Base-by-base conservation (phyloP, 1,140 invertebrate genomes). In the Antheraea pernyi region DNA sequence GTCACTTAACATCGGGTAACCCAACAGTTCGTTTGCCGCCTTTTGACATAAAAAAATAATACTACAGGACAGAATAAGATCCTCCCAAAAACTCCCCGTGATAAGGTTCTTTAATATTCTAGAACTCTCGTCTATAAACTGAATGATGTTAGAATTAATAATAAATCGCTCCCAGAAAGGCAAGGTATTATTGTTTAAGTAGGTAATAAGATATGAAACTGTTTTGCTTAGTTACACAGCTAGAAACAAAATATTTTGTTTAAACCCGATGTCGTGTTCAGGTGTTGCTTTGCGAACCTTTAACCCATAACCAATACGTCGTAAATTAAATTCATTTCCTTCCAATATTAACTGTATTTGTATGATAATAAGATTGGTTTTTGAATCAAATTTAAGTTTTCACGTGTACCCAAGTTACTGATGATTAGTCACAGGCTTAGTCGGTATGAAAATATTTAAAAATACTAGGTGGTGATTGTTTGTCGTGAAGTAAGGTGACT, bases 341-440 rank as follows among this genome's bases (percentile, higher is more conserved):
- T 6, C 0, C 7, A 70, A 59, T 46, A 19, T 59, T 19, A 53
- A 10, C 68, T 69, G 61, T 69, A 69, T 53, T 7, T 4, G 30
- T 7, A 59, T 69, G 19, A 48, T 7, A 59, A 62, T 37, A 63
- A 63, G 36, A 22, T 37, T 63, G 61, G 0, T 63, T 63, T 36
- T 63, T 19, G 11, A 36, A 10, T 42, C 11, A 8, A 42, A 7
- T 8, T 42, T 42, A 42, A 63, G 61, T 16, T 36, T 36, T 6
- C 8, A 63, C 16, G 11, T 8, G 16, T 19, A 18, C 19, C 7
- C 16, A 18, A 59, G 8, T 16, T 59, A 59, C 16, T 59, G 75
- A 30, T 30, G 22, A 30, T 82, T 82, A 82, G 80, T 82, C 80
- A 82, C 78, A 80, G 74, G 68, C 70, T 62, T 76, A 74, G 78